Percentiles rank a stretch among this genome's conserved stretches.
Conservation (phyloP, 2,888 invertebrate species). For the Polydrusus pterygomalis region DNA sequence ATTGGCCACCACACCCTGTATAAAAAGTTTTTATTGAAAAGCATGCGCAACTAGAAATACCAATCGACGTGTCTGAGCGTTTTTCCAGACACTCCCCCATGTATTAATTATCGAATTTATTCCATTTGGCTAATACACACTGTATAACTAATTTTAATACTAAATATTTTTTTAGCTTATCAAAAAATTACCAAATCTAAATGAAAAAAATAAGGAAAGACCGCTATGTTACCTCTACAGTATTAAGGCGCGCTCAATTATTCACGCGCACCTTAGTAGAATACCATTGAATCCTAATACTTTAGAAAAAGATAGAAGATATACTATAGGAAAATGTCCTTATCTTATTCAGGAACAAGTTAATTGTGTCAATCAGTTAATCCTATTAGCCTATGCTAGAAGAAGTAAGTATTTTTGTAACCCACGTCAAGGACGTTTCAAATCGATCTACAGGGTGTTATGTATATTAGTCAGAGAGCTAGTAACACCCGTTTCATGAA, state of each 20-base stretch:
- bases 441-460: no score
- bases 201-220: slow-evolving; percentile 96
- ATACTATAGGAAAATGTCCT: slow-evolving; percentile 92
- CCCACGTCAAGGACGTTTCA: no score
- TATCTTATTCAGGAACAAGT: slow-evolving; percentile 98
- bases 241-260: slow-evolving; percentile 91
- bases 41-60: no score
- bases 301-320: slow-evolving; percentile 88
- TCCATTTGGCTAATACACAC: no score
- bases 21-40: no score
- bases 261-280: slow-evolving; percentile 97
- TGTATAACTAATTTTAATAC: no score
- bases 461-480: no score
- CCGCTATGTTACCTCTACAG: slow-evolving; percentile 95
- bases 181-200: slow-evolving; percentile 91
- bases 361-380: slow-evolving; percentile 94
- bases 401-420: slow-evolving; percentile 79
- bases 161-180: slow-evolving; percentile 79
- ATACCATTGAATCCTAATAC: slow-evolving; percentile 85
- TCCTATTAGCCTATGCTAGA: slow-evolving; percentile 91
- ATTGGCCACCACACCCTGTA: no score
- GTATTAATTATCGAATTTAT: no score
- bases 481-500: no score
- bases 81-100: no score
- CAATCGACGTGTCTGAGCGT: no score